These are phyloP conservation scores for Slavum lentiscoides DNA, from an alignment of 2,888 invertebrate genomes.

Conservation along the genomic window DNA sequence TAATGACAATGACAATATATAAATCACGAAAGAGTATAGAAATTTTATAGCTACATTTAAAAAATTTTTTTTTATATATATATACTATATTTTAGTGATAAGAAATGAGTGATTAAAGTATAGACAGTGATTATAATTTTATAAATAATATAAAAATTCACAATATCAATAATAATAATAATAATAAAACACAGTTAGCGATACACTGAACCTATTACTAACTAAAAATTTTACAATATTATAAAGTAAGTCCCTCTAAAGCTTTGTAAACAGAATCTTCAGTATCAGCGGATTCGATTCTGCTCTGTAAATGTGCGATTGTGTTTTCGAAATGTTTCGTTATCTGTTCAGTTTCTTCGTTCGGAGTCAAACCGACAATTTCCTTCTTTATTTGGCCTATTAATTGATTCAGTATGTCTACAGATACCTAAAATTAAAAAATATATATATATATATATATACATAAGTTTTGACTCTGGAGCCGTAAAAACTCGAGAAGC, in stretches of 20 bases:
- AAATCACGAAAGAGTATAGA: slow-evolving; percentile 22
- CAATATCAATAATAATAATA: slow-evolving; percentile 11
- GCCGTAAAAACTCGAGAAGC: no score
- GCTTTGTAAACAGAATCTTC: slow-evolving; percentile 49
- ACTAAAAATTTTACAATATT: slow-evolving; percentile 32
- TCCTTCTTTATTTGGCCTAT: slow-evolving; percentile 92
- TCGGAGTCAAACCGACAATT: slow-evolving; percentile 88
- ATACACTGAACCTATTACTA: slow-evolving; percentile 33
- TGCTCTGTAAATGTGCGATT: slow-evolving; percentile 76
- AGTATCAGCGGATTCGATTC: slow-evolving; percentile 68
- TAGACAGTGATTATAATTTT: slow-evolving; percentile 37
- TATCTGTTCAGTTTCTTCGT: slow-evolving; percentile 95
- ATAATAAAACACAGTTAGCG: not conserved
- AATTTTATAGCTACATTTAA: slow-evolving; percentile 21
- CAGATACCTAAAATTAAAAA: slow-evolving; percentile 65
- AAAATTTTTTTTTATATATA: no score
- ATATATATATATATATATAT: no score
- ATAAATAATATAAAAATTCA: slow-evolving; percentile 50
- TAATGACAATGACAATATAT: not conserved
- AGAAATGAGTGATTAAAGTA: slow-evolving; percentile 33
- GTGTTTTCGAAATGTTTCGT: slow-evolving; percentile 93
- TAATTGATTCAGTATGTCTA: slow-evolving; percentile 71
- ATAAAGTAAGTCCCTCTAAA: slow-evolving; percentile 43
- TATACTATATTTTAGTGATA: not conserved
- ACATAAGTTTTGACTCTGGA: no score